Percentiles rank a stretch among this genome's conserved stretches.
Evolutionary conservation across 2,888 invertebrate species (phyloP).

Genomic region (Polyommatus icarus): DNA sequence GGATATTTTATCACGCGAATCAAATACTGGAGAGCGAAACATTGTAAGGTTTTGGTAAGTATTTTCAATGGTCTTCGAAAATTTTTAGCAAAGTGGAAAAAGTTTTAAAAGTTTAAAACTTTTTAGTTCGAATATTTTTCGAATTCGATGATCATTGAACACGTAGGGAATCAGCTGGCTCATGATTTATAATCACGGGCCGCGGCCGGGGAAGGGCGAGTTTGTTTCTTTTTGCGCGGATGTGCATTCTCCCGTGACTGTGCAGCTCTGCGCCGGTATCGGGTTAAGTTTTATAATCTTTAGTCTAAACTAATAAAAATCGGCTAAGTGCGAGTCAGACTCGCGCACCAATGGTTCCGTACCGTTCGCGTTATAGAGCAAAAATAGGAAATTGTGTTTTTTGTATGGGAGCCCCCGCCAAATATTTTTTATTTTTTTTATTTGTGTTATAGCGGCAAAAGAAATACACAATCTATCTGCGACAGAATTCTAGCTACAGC

Average conservation of each 20-base stretch:
- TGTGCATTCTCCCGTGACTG: constrained; percentile 5
- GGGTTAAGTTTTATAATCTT: neutral
- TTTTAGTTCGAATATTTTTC: neutral
- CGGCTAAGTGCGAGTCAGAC: neutral
- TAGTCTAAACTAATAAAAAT: neutral
- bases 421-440: no score
- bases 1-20: neutral
- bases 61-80: no score
- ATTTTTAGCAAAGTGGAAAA: no score
- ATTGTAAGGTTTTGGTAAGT: no score
- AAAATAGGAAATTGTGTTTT: no score
- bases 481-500: no score
- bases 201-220: neutral
- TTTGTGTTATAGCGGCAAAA: no score
- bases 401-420: no score
- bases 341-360: no score
- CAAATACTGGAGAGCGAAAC: neutral
- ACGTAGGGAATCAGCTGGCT: neutral
- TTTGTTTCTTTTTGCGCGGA: constrained; percentile 8
- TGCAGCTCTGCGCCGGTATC: neutral
- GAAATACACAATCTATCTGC: no score
- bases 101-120: neutral
- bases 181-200: neutral
- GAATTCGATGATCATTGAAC: neutral
- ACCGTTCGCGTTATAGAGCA: no score